Evolutionary conservation across 2,888 invertebrate species (phyloP), one percentile per base, ranked within the genome.

Genomic region (Notocelia uddmanniana): DNA sequence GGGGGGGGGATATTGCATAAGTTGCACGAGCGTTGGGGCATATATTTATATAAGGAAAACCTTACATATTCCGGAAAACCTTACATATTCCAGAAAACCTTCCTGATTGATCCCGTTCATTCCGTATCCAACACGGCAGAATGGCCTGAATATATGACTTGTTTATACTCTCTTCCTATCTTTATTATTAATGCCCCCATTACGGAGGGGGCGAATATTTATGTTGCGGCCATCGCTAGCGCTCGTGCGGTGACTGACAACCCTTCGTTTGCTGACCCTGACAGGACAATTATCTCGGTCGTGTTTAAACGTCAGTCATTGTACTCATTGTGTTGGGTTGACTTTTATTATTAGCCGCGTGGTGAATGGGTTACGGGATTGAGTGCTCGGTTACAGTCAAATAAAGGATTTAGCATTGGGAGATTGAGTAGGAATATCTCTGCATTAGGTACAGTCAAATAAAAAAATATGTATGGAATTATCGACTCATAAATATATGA

Each of bases 101-200:
- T 15, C 15, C 10, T 50, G 69, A 71, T 60, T 71, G 67, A 71
- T 71, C 45, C 13, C 8, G 18, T 34, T 26, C 57, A 41, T 57
- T 54, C 34, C 26, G 50, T 19, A 3, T n/a, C 21, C 18, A 41
- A 55, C 66, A n/a, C 67, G 31, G 71, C 67, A 60, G 60, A 67
- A 71, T 71, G 66, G 48, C 55, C 66, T 2, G 57, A 60, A 71
- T 71, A 34, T 71, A 71, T 67, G 60, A 10, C 11, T 26, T 52
- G 64, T 50, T 71, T 71, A 63, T 69, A 57, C 50, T 55, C 34
- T 31, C 60, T 54, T 72, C 60, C 71, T 45, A 67, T 71, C 66
- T 67, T 67, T 72, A 71, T 71, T 66, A 72, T 72, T 72, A 72
- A 72, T 72, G 60, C 54, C 60, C 45, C 67, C 67, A 72, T 72